Base-by-base conservation (phyloP, 1,140 invertebrate species). In the Charaxes varanes region DNA sequence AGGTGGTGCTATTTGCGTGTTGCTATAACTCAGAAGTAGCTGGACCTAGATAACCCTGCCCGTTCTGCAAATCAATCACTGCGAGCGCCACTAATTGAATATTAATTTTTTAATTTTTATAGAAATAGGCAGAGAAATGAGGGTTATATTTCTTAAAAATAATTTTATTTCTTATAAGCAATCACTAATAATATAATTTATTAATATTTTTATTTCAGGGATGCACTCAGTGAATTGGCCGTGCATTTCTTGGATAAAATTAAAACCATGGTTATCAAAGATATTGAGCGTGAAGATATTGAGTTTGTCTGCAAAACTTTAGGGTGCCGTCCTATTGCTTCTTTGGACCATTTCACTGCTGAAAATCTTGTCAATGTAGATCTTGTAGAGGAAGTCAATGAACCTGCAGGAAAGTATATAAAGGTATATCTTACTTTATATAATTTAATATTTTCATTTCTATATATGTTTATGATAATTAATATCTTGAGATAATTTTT, bases 181-280 rank as follows among this genome's bases (percentile, higher is more conserved):
- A 21, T 6, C 17, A 15, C 6, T n/a, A n/a, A 32, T 22, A 24
- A 28, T 12, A 14, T 31, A 5, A n/a, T 14, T 30, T 49, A 12
- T 45, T 38, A n/a, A n/a, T n/a, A n/a, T n/a, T n/a, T n/a, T n/a
- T n/a, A n/a, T 65, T 73, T 19, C 53, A 91, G 91, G 56, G 98
- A 99, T 90, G 97, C 98, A 12, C 87, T 99, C 6, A 98, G 92
- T 66, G 98, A 99, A 81, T 85, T 99, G 53, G 97, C 98, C 2
- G 87, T 99, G 53, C 98, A 99, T 77, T 99, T 99, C 84, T 86
- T 99, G 50, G 97, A 98, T 64, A 99, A 99, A 88, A 96, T 99
- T 74, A 99, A 99, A 78, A 97, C 98, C 23, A 94, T 99, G 93
- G 97, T 46, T 6, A 46, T 46, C 15, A 98, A 98, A 81, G 97